A percentile compares a stretch with the other conserved stretches of the same genome.
These are phyloP conservation scores for Cynaeus angustus DNA, from an alignment of 2,888 invertebrate genomes.

Conservation along the genomic window DNA sequence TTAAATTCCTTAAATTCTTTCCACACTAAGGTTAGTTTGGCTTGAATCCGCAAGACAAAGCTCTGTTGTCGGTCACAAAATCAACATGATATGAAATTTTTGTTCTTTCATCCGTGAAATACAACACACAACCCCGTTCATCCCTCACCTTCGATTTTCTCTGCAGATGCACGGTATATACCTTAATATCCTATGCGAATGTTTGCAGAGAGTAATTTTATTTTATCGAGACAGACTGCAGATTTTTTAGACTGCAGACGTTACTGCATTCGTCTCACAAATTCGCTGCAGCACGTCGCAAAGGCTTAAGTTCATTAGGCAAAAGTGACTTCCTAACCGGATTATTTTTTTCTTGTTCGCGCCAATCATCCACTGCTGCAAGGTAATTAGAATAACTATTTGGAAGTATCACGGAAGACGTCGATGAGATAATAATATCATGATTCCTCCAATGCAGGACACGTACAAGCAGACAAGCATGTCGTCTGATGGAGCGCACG, in stretches of 20 bases:
- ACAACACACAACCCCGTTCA: conserved; percentile 59
- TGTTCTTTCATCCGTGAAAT: conserved; percentile 66
- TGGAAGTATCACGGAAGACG: conserved; percentile 20
- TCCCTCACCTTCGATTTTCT: conserved; percentile 48
- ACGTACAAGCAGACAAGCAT: conserved; percentile 54
- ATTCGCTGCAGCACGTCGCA: conserved; percentile 24
- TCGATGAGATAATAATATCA: conserved; percentile 39
- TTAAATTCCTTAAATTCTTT: conserved; percentile 56
- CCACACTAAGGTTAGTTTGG: conserved; percentile 55
- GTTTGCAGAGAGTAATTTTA: conserved; percentile 41
- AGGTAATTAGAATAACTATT: conserved; percentile 37
- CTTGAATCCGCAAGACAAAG: conserved; percentile 60
- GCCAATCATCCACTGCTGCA: conserved; percentile 12
- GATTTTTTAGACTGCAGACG: conserved; percentile 28
- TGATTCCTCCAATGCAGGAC: conserved; percentile 40
- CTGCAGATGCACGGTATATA: conserved; percentile 38
- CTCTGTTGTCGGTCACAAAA: conserved; percentile 62
- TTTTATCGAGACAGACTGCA: conserved; percentile 31
- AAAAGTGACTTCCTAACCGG: conserved; percentile 6
- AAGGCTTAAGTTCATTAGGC: conserved; percentile 22
- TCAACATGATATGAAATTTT: conserved; percentile 70
- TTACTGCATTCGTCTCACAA: conserved; percentile 24
- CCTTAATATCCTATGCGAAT: conserved; percentile 42
- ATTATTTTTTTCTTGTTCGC: conserved; percentile 20
- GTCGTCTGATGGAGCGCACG: conserved; percentile 57